Base-by-base conservation (phyloP, 2,113 vertebrate genomes). In the Dryoscopus gambensis region DNA sequence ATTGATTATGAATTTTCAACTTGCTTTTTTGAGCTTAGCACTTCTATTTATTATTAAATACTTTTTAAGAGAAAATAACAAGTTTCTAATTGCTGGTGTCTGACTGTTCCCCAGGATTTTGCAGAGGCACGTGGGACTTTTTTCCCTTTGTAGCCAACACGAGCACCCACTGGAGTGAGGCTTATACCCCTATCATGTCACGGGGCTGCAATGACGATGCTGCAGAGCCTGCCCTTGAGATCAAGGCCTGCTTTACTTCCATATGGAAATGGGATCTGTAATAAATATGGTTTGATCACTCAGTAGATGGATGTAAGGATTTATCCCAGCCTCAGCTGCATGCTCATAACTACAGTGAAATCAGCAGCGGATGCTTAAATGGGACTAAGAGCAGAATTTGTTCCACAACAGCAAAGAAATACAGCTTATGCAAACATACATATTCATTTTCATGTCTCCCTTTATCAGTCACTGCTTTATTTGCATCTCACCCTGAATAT, bases 1-100 rank as follows among this genome's bases (percentile, higher is more conserved):
- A 96, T 70, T 97, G 91, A 96, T 95, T 96, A 95, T 42, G 76
- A 97, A 81, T 95, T 97, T 96, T 97, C 93, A 90, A 95, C 97
- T 94, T 84, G 71, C 78, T 95, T 82, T 76, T 79, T 96, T 76
- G 40, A 91, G 71, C 65, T 96, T 88, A 90, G 96, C 47, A 49
- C 35, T 63, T 77, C 84, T 95, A 94, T 95, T 97, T 92, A 92
- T 97, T 89, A 94, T 92, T 96, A 95, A 97, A 92, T 78, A 84
- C 57, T 33, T 93, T 86, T 91, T 56, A 90, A 91, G 93, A 93
- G 80, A 93, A 92, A 96, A 91, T 89, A 96, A 95, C 82, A 92
- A 75, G 78, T 42, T 93, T 93, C 63, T 90, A 96, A 96, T 83
- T 90, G 76, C 86, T 65, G 35, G 27, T 40, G 28, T 49, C 20